Evolutionary conservation across 1,140 invertebrate species (phyloP).

Genomic region (Trichonephila clavipes): DNA sequence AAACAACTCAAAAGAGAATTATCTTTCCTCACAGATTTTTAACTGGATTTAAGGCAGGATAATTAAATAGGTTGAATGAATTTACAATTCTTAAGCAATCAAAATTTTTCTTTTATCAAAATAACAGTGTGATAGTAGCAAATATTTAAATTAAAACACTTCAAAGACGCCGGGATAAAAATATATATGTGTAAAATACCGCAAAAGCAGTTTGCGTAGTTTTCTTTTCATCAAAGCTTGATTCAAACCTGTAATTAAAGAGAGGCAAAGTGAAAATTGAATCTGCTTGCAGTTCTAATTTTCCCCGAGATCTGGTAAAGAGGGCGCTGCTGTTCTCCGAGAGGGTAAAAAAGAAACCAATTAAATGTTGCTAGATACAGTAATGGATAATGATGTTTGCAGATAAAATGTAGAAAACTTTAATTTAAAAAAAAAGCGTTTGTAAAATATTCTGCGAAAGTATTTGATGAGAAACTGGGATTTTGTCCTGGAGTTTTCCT

Average conservation of each 20-base stretch:
- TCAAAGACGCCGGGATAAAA: neutral
- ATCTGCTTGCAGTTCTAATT: conserved; percentile 8
- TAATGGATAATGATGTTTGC: conserved; percentile 39
- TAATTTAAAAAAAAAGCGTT: conserved; percentile 33
- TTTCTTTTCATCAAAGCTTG: conserved; percentile 23
- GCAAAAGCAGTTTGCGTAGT: conserved; percentile 17
- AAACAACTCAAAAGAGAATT: conserved; percentile 36
- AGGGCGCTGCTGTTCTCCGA: neutral
- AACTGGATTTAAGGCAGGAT: conserved; percentile 10
- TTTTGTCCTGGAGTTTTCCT: neutral
- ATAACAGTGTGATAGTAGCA: conserved; percentile 26
- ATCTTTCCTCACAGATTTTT: neutral
- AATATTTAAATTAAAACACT: conserved; percentile 44
- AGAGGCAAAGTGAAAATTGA: conserved; percentile 45
- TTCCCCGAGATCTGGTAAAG: neutral
- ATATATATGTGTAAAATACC: neutral
- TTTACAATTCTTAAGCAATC: neutral
- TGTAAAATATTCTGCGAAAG: conserved; percentile 23
- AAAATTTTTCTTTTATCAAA: conserved; percentile 7
- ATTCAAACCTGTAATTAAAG: conserved; percentile 45
- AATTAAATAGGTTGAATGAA: conserved; percentile 24
- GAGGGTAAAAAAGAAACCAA: conserved; percentile 6
- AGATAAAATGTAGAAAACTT: conserved; percentile 37
- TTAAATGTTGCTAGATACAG: conserved; percentile 34
- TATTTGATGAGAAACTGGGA: conserved; percentile 13